These are phyloP conservation scores for Colinus virginianus DNA, from an alignment of 2,113 vertebrate species.

Conservation along the genomic window DNA sequence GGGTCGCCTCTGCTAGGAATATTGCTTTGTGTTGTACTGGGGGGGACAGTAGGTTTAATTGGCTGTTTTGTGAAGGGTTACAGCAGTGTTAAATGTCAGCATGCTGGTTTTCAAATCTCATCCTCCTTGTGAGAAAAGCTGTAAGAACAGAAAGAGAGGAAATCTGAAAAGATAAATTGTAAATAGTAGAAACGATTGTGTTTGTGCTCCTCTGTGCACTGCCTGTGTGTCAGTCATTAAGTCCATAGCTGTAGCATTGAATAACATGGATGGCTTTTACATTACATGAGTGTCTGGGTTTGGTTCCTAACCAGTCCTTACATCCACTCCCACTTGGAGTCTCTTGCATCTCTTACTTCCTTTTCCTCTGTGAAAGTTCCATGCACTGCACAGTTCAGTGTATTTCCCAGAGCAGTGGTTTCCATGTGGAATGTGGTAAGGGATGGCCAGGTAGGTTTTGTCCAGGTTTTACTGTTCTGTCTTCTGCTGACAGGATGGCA, in stretches of 20 bases:
- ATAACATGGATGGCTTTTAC: background rate
- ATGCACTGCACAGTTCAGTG: no score
- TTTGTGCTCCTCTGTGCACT: background rate
- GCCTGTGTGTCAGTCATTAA: background rate
- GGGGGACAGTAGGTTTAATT: background rate
- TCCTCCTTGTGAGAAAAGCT: background rate
- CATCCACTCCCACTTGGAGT: accelerated
- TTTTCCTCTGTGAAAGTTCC: accelerated
- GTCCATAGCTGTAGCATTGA: accelerated
- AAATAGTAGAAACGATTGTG: background rate
- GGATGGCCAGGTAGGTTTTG: accelerated
- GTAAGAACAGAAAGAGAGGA: background rate
- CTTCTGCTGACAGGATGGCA: background rate
- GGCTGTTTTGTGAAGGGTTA: background rate
- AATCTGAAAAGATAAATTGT: background rate
- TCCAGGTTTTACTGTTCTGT: background rate
- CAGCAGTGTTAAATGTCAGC: background rate
- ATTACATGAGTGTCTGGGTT: background rate
- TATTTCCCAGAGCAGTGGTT: accelerated
- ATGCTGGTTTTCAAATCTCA: background rate
- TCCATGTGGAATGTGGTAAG: no score
- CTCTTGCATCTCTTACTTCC: background rate
- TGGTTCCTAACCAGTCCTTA: background rate
- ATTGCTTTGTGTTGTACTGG: background rate
- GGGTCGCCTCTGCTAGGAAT: background rate